Evolutionary conservation across 2,797 vertebrate species (phyloP).

Genomic region (Corythornis leucogaster): DNA sequence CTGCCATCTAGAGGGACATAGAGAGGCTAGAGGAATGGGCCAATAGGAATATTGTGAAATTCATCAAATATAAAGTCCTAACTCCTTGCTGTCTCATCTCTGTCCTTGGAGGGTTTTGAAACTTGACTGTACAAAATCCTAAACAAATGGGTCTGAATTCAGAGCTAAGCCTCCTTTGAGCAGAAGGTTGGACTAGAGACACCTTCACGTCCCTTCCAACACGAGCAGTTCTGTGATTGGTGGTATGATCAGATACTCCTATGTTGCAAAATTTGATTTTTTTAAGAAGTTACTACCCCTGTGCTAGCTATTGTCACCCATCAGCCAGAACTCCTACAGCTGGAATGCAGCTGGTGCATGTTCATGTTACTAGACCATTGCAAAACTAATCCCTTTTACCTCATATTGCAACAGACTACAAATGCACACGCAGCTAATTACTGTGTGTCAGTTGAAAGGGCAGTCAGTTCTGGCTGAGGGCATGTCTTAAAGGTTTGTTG

Average conservation of each 20-base stretch:
- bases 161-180: background rate
- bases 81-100: background rate
- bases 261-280: background rate
- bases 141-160: background rate
- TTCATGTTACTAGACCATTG: slow-evolving; percentile 67
- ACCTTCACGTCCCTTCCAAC: background rate
- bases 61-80: background rate
- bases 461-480: slow-evolving; percentile 40
- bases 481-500: background rate
- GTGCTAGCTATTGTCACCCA: slow-evolving; percentile 38
- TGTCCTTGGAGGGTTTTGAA: slow-evolving; percentile 14
- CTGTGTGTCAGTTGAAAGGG: slow-evolving; percentile 64
- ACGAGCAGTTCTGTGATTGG: background rate
- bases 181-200: background rate
- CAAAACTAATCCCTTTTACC: slow-evolving; percentile 72
- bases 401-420: slow-evolving; percentile 73
- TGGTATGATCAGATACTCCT: background rate
- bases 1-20: background rate
- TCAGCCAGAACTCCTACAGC: slow-evolving; percentile 62
- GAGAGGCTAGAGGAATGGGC: background rate
- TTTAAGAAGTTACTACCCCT: slow-evolving; percentile 47
- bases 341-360: slow-evolving; percentile 63
- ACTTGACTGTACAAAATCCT: background rate
- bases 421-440: slow-evolving; percentile 62
- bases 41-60: background rate